phyloP scores from a whole-genome alignment of 2,797 vertebrate species.

The Pristis pectinata region DNA sequence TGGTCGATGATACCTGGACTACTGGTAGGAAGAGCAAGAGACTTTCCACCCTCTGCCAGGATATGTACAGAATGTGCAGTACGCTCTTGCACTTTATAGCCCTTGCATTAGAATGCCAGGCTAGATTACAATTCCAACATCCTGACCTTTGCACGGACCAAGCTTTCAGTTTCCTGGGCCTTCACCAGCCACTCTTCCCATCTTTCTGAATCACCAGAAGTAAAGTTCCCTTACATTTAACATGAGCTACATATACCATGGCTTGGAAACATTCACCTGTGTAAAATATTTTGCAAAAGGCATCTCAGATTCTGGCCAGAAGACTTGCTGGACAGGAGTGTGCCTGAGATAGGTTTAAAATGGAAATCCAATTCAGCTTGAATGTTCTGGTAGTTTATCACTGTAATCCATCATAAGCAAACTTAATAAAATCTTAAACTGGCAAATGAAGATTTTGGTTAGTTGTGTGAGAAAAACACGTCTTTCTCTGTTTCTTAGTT shows the following conservation, averaged over 20 bases:
- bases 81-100: neutral
- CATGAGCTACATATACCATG: too few relatives aligned
- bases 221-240: neutral
- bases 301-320: too few relatives aligned
- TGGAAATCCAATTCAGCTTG: too few relatives aligned
- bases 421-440: neutral
- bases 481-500: too few relatives aligned
- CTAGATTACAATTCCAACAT: neutral
- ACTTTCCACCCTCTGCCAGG: neutral
- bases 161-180: neutral
- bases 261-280: too few relatives aligned
- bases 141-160: neutral
- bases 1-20: neutral
- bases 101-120: too few relatives aligned
- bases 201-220: neutral
- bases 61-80: neutral
- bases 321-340: too few relatives aligned
- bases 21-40: neutral
- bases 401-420: too few relatives aligned
- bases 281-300: too few relatives aligned
- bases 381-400: too few relatives aligned
- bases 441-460: neutral
- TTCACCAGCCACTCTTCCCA: neutral
- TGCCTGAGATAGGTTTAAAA: too few relatives aligned
- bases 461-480: neutral